These are phyloP conservation scores for Entomobrya proxima DNA, from an alignment of 2,888 invertebrate species.

Conservation along the genomic window DNA sequence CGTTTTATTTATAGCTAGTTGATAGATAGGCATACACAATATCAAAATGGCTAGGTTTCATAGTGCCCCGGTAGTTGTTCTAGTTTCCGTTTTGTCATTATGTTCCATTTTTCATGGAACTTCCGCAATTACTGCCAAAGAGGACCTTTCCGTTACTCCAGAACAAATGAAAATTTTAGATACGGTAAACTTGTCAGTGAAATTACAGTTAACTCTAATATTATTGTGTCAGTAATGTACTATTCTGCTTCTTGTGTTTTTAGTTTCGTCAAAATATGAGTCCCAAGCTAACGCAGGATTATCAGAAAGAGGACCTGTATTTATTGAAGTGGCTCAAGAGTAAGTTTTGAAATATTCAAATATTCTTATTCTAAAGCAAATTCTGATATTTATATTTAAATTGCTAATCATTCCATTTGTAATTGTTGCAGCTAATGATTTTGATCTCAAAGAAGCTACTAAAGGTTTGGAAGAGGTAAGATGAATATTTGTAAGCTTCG, in stretches of 20 bases:
- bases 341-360: background rate
- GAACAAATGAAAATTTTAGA: slow-evolving; percentile 45
- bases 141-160: slow-evolving; percentile 30
- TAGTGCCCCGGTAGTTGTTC: background rate
- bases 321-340: slow-evolving; percentile 36
- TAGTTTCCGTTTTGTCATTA: background rate
- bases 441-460: slow-evolving; percentile 27
- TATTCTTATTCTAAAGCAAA: background rate
- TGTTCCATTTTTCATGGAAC: slow-evolving; percentile 2
- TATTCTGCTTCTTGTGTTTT: background rate
- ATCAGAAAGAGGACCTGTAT: slow-evolving; percentile 55
- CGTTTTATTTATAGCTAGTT: background rate
- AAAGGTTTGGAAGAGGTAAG: slow-evolving; percentile 32
- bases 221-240: background rate
- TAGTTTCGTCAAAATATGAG: slow-evolving; percentile 33
- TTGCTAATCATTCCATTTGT: background rate
- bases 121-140: slow-evolving; percentile 4
- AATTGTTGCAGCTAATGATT: slow-evolving; percentile 33
- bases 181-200: slow-evolving; percentile 18
- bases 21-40: background rate
- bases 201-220: background rate
- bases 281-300: slow-evolving; percentile 16
- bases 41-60: background rate
- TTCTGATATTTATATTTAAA: background rate
- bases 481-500: background rate